phyloP scores from a whole-genome alignment of 2,888 invertebrate genomes.

The Shargacucullia verbasci region DNA sequence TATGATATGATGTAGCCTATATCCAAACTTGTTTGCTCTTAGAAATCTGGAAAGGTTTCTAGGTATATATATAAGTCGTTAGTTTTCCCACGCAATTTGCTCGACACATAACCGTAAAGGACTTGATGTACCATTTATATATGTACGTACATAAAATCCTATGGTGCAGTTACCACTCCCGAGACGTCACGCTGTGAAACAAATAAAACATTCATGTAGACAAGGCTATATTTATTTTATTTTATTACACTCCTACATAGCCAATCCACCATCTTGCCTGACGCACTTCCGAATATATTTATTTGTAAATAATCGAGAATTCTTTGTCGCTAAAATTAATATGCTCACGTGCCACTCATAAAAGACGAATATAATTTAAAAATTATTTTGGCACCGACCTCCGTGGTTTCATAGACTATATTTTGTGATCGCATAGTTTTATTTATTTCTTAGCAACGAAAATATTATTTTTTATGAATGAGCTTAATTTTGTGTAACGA shows the following conservation, averaged over 20 bases:
- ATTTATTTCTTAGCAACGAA: conserved; percentile 26
- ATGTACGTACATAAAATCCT: conserved; percentile 4
- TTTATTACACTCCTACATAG: conserved; percentile 33
- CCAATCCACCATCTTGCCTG: conserved; percentile 46
- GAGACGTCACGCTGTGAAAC: conserved; percentile 9
- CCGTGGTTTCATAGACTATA: conserved; percentile 43
- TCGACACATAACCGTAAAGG: conserved; percentile 4
- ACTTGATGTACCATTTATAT: conserved; percentile 8
- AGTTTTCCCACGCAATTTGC: not conserved
- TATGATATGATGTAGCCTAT: too few relatives aligned
- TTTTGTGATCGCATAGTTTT: conserved; percentile 44
- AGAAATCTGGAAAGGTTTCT: not conserved
- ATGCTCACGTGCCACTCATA: conserved; percentile 68
- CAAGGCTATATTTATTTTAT: conserved; percentile 29
- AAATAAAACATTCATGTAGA: conserved; percentile 23
- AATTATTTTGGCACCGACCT: conserved; percentile 66
- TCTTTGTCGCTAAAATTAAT: conserved; percentile 68
- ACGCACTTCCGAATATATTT: conserved; percentile 65
- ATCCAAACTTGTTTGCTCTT: too few relatives aligned
- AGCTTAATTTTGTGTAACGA: conserved; percentile 27
- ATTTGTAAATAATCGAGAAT: conserved; percentile 53
- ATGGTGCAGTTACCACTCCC: conserved; percentile 7
- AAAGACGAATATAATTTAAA: conserved; percentile 63
- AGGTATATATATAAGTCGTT: conserved; percentile 2
- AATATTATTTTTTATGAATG: conserved; percentile 32